These are phyloP conservation scores for Thomomys bottae DNA, from an alignment of 2,113 vertebrate genomes.

Conservation along the genomic window DNA sequence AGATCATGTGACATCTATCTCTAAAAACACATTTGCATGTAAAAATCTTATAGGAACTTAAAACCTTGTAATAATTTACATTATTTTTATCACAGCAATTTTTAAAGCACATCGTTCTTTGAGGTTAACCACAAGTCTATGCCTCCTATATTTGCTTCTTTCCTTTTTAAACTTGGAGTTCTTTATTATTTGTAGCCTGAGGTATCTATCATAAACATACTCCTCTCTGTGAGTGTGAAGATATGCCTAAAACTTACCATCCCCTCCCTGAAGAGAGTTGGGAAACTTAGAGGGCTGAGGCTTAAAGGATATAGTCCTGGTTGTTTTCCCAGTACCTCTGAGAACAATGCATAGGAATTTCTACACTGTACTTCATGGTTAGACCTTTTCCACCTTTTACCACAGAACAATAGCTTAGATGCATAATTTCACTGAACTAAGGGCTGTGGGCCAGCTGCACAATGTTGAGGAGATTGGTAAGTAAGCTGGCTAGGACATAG, in stretches of 20 bases:
- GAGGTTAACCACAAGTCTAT: no score
- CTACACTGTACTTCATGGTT: not conserved
- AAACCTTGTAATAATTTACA: not conserved
- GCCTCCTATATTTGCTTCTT: not conserved
- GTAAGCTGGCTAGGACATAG: no score
- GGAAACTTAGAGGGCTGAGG: not conserved
- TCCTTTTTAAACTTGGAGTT: not conserved
- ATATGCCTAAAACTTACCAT: not conserved
- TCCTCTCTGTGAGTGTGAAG: not conserved
- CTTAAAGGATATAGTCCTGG: not conserved
- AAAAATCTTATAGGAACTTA: not conserved
- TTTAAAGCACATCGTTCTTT: not conserved
- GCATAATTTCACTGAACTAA: constrained; percentile 3
- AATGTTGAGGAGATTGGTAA: not conserved
- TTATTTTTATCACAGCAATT: not conserved
- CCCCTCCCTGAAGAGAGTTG: not conserved
- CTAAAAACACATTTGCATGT: not conserved
- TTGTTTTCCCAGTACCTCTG: not conserved
- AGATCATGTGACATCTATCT: not conserved
- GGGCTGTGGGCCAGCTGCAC: not conserved
- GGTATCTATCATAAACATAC: not conserved
- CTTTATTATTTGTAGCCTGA: not conserved
- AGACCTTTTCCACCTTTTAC: not conserved
- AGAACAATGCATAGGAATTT: constrained; percentile 17
- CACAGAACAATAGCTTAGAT: not conserved